Conservation (phyloP, 2,888 invertebrate species). For the Drosophila maculinotata region DNA sequence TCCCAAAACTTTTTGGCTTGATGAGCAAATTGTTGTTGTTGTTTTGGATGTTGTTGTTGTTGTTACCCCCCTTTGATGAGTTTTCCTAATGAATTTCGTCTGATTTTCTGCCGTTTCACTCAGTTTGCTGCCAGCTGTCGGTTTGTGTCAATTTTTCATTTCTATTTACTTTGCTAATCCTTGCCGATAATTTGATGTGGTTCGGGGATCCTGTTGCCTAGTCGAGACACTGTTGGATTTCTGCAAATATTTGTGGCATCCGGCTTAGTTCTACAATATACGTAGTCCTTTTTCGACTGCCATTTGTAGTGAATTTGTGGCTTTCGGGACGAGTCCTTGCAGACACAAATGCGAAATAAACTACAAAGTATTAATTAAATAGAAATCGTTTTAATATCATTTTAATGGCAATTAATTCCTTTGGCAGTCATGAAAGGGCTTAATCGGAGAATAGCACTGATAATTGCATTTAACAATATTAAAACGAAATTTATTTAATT, state of each 20-base stretch:
- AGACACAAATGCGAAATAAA: conserved; percentile 2
- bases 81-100: conserved; percentile 28
- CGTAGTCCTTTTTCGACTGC: conserved; percentile 7
- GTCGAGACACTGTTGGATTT: conserved; percentile 3
- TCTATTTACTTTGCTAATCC: conserved; percentile 60
- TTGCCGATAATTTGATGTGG: conserved; percentile 55
- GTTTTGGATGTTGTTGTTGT: conserved; percentile 3
- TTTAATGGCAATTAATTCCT: conserved; percentile 3
- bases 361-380: conserved; percentile 20
- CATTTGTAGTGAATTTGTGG: conserved; percentile 34
- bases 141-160: conserved; percentile 47
- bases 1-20: conserved; percentile 38
- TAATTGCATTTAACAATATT: too few species aligned
- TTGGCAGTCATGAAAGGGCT: conserved; percentile 1
- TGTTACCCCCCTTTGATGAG: too few species aligned
- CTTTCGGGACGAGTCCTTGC: conserved; percentile 3
- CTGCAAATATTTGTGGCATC: conserved; percentile 42
- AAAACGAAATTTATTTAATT: too few species aligned
- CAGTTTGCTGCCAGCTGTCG: conserved; percentile 22
- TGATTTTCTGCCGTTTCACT: conserved; percentile 10
- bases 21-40: conserved; percentile 35
- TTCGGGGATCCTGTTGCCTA: conserved; percentile 19
- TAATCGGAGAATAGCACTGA: neutral
- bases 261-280: conserved; percentile 33
- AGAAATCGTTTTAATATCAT: conserved; percentile 17